Evolutionary conservation across 2,113 vertebrate genomes (phyloP), one percentile per base, ranked within the genome.

Genomic region (Acanthochromis polyacanthus): DNA sequence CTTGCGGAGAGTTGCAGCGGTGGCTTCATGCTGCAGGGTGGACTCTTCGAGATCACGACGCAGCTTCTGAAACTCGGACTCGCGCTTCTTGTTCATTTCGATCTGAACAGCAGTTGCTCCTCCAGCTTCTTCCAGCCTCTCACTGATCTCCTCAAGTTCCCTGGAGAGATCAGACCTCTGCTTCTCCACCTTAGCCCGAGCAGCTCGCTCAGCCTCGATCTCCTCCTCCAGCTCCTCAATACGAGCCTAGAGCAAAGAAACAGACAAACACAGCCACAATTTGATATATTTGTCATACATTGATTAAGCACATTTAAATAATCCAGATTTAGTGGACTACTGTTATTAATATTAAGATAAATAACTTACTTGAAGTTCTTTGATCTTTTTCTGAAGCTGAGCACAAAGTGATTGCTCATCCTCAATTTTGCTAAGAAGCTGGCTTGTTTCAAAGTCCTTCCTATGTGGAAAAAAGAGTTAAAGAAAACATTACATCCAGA

Each of bases 1-100:
- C 83, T 94, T 94, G 66, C 93, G 93, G 2, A 97, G 95, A 4
- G 96, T 51, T 0, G 96, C 95, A 1, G 95, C 86, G 0, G 93
- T 97, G 64, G 96, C 95, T 72, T 97, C 97, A 0, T 99, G 96
- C 92, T 98, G 96, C 85, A 99, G 91, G 10, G 96, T 98, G 87
- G 96, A 93, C 90, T 98, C 94, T 82, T 95, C 94, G 0, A 95
- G 93, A 69, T 95, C 94, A 66, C 94, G 90, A 1, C 94, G 90
- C 94, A 98, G 76, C 81, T 96, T 99, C 95, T 90, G 93, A 69
- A 98, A 98, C 81, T 98, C 97, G 0, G 96, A 92, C 78, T 99
- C 97, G 0, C 97, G 93, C 87, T 97, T 98, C 91, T 98, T 99
- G 93, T 96, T 99, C 96, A 98, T 95, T 68, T 98, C 97, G 0